These are phyloP conservation scores for Nothobranchius furzeri DNA, from an alignment of 2,113 vertebrate genomes.

Conservation along the genomic window DNA sequence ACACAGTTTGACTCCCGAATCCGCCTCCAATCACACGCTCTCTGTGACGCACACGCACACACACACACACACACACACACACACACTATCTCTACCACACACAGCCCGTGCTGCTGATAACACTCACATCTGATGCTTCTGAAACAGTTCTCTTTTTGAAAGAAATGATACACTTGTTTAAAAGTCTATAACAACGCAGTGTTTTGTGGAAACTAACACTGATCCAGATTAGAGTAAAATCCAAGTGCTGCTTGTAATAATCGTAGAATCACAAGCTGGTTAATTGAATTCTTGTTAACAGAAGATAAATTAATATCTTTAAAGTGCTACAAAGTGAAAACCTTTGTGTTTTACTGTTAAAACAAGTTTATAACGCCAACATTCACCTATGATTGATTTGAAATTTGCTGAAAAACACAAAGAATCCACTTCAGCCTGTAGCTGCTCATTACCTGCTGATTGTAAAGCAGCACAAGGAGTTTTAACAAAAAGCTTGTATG, in stretches of 20 bases:
- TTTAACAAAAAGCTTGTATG: constrained; percentile 48
- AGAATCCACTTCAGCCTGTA: constrained; percentile 35
- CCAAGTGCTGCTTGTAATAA: not conserved
- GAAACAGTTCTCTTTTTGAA: constrained; percentile 39
- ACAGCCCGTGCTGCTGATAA: constrained; percentile 45
- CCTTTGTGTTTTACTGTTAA: not conserved
- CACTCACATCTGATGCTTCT: constrained; percentile 44
- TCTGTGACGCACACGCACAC: constrained; percentile 51
- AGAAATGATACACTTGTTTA: constrained; percentile 44
- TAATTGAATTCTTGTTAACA: not conserved
- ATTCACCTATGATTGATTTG: not conserved
- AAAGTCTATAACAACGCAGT: not conserved
- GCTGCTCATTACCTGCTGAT: constrained; percentile 41
- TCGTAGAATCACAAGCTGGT: not conserved
- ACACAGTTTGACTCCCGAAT: constrained; percentile 57
- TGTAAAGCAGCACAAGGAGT: constrained; percentile 35
- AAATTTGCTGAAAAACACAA: constrained; percentile 7
- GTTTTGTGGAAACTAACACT: constrained; percentile 1
- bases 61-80: constrained; percentile 31
- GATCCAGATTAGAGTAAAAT: not conserved
- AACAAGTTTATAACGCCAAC: not conserved
- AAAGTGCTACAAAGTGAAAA: not conserved
- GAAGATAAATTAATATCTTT: not conserved
- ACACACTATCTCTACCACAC: constrained; percentile 57
- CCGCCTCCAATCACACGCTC: constrained; percentile 53